These are phyloP conservation scores for Gisinianus flammeolus DNA, from an alignment of 2,888 invertebrate genomes.

Conservation along the genomic window DNA sequence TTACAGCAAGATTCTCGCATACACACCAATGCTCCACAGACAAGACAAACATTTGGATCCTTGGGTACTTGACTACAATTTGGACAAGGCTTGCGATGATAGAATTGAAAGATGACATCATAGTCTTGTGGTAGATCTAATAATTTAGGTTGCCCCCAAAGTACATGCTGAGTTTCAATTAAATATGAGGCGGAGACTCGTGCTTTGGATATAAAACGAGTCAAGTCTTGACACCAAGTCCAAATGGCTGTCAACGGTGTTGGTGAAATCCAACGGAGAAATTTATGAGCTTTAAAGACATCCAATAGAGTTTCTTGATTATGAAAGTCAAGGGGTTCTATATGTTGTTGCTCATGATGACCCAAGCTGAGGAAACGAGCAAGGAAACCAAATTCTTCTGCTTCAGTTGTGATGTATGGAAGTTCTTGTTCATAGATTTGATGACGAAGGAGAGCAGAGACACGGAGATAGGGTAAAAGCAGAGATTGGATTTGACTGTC, in stretches of 20 bases:
- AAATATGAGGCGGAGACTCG: constrained; percentile 72
- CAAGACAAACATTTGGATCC: constrained; percentile 88
- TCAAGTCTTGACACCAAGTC: constrained; percentile 75
- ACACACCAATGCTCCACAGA: constrained; percentile 92
- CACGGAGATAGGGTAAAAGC: constrained; percentile 82
- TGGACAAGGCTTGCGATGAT: constrained; percentile 85
- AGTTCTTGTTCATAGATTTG: constrained; percentile 73
- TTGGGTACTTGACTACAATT: constrained; percentile 89
- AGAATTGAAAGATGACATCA: constrained; percentile 89
- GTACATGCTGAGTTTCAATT: constrained; percentile 72
- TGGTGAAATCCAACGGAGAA: constrained; percentile 57
- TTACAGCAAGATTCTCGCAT: constrained; percentile 70
- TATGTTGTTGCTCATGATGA: constrained; percentile 4
- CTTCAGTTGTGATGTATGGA: constrained; percentile 58
- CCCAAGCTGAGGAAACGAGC: constrained; percentile 78
- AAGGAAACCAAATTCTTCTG: constrained; percentile 77
- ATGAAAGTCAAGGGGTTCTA: background rate
- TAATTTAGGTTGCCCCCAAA: constrained; percentile 82
- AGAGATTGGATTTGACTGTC: constrained; percentile 73
- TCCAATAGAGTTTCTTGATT: constrained; percentile 25
- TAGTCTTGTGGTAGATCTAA: constrained; percentile 87
- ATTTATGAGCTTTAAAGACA: constrained; percentile 49
- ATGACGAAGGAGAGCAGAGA: constrained; percentile 80
- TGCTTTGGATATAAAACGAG: constrained; percentile 66
- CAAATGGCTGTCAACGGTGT: constrained; percentile 62